Base-by-base conservation (phyloP, 2,797 vertebrate species). In the Centropyge bicolor region DNA sequence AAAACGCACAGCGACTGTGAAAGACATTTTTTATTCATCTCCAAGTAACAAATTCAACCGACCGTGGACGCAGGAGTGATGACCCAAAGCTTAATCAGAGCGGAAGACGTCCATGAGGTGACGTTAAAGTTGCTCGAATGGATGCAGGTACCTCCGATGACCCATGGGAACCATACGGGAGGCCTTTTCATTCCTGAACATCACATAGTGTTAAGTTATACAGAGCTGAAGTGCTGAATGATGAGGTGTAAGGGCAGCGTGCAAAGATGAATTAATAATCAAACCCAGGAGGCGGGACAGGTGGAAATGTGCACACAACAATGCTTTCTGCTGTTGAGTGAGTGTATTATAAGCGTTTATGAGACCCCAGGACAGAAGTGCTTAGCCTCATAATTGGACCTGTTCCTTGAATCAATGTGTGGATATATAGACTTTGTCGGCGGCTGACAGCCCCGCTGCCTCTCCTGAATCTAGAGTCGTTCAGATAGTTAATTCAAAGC, bases 401-500 rank as follows among this genome's bases (percentile, higher is more conserved):
- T 52, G 59, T 59, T 85, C 49, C 38, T 24, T 60, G 68, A 83
- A 81, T 91, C 74, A 70, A 57, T 80, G 70, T 68, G 66, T 54
- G 78, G 79, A 67, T 74, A 43, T 67, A 78, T 70, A 4, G 27
- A 77, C 78, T 82, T 76, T 78, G 86, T 88, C 57, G 54, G 82
- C 66, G 78, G 63, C 74, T 69, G 86, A 81, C 78, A 75, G 83
- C 69, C 76, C 64, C 20, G 41, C 70, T n/a, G 60, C 71, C 22
- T 55, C 76, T 67, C 43, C 76, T 83, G 87, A 76, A 83, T 89
- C 73, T 85, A 60, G 70, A 86, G 69, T 85, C 60, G 45, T 74
- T 76, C 38, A 54, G 6, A 74, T 74, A 54, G 81, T 87, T 78
- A 66, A 86, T 82, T 88, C 86, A 72, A 83, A 86, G 83, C 69